Conservation (phyloP, 2,888 invertebrate species). For the Parnassius mnemosyne region DNA sequence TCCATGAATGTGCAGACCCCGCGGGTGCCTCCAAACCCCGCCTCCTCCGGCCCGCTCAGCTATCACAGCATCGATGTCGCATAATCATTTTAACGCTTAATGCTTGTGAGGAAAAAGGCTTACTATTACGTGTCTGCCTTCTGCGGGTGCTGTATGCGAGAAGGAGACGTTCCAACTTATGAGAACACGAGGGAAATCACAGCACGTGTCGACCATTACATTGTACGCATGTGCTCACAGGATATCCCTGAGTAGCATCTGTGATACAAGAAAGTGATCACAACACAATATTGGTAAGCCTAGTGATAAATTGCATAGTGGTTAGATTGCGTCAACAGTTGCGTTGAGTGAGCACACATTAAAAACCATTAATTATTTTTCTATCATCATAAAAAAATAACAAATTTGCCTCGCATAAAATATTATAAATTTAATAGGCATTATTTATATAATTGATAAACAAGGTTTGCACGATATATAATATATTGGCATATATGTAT, state of each 20-base stretch:
- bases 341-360: slow-evolving; percentile 63
- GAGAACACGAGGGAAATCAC: slow-evolving; percentile 71
- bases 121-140: slow-evolving; percentile 84
- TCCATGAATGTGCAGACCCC: slow-evolving; percentile 59
- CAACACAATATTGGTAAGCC: slow-evolving; percentile 75
- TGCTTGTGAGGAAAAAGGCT: slow-evolving; percentile 81
- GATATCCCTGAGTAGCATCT: slow-evolving; percentile 72
- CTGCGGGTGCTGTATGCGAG: slow-evolving; percentile 91
- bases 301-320: slow-evolving; percentile 71
- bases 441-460: slow-evolving; percentile 2
- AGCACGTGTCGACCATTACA: slow-evolving; percentile 70
- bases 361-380: slow-evolving; percentile 52
- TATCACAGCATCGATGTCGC: slow-evolving; percentile 71
- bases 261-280: slow-evolving; percentile 77
- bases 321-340: slow-evolving; percentile 59
- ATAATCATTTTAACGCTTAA: slow-evolving; percentile 75
- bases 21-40: slow-evolving; percentile 70
- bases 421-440: slow-evolving; percentile 11
- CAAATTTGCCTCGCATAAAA: slow-evolving; percentile 24
- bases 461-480: slow-evolving; percentile 28
- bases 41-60: slow-evolving; percentile 74
- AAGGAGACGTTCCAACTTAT: slow-evolving; percentile 85
- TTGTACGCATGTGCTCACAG: slow-evolving; percentile 73
- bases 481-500: slow-evolving; percentile 9
- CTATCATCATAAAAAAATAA: slow-evolving; percentile 51